phyloP scores from a whole-genome alignment of 2,113 vertebrate genomes.

The Eubucco bourcierii region DNA sequence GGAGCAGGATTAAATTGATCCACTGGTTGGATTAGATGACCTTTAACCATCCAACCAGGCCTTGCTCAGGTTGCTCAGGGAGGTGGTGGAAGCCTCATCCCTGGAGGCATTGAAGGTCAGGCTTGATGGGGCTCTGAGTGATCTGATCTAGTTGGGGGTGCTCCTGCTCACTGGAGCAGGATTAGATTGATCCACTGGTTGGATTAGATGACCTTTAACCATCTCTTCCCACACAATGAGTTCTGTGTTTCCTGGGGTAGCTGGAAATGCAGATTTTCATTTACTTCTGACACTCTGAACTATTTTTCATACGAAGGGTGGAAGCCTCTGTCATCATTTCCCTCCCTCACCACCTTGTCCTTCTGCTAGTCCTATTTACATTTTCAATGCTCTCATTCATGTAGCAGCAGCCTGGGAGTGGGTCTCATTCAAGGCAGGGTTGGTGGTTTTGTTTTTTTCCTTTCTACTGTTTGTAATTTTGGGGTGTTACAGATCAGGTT shows the following conservation, averaged over 20 bases:
- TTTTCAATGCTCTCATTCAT: slow-evolving; percentile 16
- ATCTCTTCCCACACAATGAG: too few relatives aligned
- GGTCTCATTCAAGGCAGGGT: slow-evolving; percentile 15
- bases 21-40: too few relatives aligned
- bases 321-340: slow-evolving; percentile 3
- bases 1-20: too few relatives aligned
- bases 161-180: too few relatives aligned
- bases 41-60: too few relatives aligned
- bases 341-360: not conserved
- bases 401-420: not conserved
- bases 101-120: too few relatives aligned
- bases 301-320: not conserved
- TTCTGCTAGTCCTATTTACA: slow-evolving; percentile 27
- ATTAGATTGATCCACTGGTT: too few relatives aligned
- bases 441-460: not conserved
- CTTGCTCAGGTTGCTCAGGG: too few relatives aligned
- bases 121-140: too few relatives aligned
- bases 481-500: slow-evolving; percentile 37
- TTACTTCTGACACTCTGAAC: not conserved
- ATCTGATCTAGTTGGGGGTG: too few relatives aligned
- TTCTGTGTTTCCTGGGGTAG: not conserved
- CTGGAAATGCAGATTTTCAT: not conserved
- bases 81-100: too few relatives aligned
- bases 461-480: not conserved
- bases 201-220: too few relatives aligned